A percentile compares a stretch with the other conserved stretches of the same genome.
These are phyloP conservation scores for Loxodonta africana DNA, from an alignment of 2,113 vertebrate species.

Conservation along the genomic window DNA sequence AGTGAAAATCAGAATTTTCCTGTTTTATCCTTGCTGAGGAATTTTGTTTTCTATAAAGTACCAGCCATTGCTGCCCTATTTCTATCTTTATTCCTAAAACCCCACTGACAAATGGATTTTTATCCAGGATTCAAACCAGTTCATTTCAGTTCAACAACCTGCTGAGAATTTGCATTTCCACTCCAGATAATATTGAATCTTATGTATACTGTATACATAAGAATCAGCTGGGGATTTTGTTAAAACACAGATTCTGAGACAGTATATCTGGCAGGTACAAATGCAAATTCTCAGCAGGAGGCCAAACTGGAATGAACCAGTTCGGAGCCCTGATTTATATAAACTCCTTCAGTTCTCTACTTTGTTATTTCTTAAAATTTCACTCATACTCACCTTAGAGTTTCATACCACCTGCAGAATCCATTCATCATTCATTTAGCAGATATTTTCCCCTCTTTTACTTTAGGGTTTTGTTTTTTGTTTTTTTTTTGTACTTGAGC, in stretches of 20 bases:
- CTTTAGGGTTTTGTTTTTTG: not conserved
- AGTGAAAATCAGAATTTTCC: not conserved
- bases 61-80: not conserved
- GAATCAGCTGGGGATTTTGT: no score
- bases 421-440: slow-evolving; percentile 28
- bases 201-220: no score
- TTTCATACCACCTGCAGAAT: not conserved
- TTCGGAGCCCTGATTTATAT: not conserved
- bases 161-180: no score
- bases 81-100: slow-evolving; percentile 36
- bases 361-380: slow-evolving; percentile 23
- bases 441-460: not conserved
- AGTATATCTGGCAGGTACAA: no score
- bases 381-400: not conserved
- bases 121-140: not conserved
- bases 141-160: no score
- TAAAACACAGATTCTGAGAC: no score
- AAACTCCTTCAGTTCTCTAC: not conserved
- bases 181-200: no score
- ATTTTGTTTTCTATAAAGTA: slow-evolving; percentile 13
- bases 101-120: not conserved
- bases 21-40: not conserved
- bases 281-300: no score
- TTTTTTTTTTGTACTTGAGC: not conserved
- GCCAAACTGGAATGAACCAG: no score